These are phyloP conservation scores for Panonychus citri DNA, from an alignment of 1,140 invertebrate species.

Conservation along the genomic window DNA sequence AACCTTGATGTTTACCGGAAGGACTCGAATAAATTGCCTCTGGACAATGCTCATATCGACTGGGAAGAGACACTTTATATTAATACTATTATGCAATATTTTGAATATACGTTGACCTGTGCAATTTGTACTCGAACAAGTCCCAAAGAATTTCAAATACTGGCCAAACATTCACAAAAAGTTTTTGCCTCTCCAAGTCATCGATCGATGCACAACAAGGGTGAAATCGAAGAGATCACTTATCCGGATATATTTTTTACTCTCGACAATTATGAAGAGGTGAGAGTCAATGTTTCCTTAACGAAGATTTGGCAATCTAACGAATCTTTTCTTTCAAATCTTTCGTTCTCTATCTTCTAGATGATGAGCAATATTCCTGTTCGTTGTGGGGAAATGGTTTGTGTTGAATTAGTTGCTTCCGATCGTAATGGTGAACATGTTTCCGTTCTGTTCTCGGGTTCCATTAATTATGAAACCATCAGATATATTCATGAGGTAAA, in stretches of 20 bases:
- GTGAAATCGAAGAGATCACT: slow-evolving; percentile 89
- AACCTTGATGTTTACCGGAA: slow-evolving; percentile 74
- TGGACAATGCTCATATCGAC: slow-evolving; percentile 80
- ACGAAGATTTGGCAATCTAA: no score
- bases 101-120: slow-evolving; percentile 87
- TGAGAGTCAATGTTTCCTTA: slow-evolving; percentile 21
- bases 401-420: slow-evolving; percentile 79
- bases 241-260: slow-evolving; percentile 98
- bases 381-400: slow-evolving; percentile 91
- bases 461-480: slow-evolving; percentile 84
- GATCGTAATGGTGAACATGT: slow-evolving; percentile 31
- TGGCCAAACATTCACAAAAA: slow-evolving; percentile 71
- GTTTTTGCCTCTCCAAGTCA: slow-evolving; percentile 92
- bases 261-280: slow-evolving; percentile 97
- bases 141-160: slow-evolving; percentile 79
- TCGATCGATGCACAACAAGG: slow-evolving; percentile 90
- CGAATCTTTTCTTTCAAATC: no score
- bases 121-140: slow-evolving; percentile 92
- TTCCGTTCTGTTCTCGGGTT: slow-evolving; percentile 83
- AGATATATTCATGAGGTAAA: slow-evolving; percentile 86
- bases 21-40: slow-evolving; percentile 82
- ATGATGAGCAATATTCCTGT: slow-evolving; percentile 79
- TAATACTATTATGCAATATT: slow-evolving; percentile 88
- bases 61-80: slow-evolving; percentile 99
- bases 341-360: slow-evolving; percentile 22